Percentiles rank a stretch among this genome's conserved stretches.
Evolutionary conservation across 2,888 invertebrate genomes (phyloP).

Genomic region (Lordiphosa andalusiaca): DNA sequence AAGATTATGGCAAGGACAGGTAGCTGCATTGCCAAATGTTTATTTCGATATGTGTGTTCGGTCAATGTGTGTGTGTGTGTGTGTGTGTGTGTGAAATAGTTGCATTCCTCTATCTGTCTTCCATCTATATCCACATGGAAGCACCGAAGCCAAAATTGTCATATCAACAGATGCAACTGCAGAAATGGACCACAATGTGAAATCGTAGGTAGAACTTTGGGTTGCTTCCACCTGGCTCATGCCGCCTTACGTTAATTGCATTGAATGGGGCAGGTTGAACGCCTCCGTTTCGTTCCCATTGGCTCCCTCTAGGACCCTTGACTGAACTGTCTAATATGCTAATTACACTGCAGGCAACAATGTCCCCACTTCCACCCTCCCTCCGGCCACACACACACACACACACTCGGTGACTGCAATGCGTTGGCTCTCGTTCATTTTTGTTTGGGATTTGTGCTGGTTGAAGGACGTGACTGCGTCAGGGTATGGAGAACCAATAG

Average conservation of each 20-base stretch:
- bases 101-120: conserved; percentile 15
- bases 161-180: conserved; percentile 54
- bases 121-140: conserved; percentile 20
- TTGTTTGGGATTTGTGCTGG: conserved; percentile 48
- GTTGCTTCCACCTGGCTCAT: conserved; percentile 30
- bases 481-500: neutral
- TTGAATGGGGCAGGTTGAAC: conserved; percentile 51
- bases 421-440: conserved; percentile 57
- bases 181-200: conserved; percentile 15
- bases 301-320: conserved; percentile 23
- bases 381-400: neutral
- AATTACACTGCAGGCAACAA: conserved; percentile 65
- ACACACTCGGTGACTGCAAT: conserved; percentile 50
- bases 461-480: conserved; percentile 19
- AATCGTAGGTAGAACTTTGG: conserved; percentile 13
- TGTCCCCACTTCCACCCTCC: conserved; percentile 13
- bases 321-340: conserved; percentile 63
- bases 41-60: neutral
- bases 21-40: conserved; percentile 21
- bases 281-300: conserved; percentile 17
- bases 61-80: neutral
- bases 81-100: conserved; percentile 29
- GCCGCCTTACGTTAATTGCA: conserved; percentile 68
- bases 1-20: conserved; percentile 10
- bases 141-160: conserved; percentile 47